A percentile compares a stretch with the other conserved stretches of the same genome.
Evolutionary conservation across 2,888 invertebrate species (phyloP).

Genomic region (Iphiclides podalirius): DNA sequence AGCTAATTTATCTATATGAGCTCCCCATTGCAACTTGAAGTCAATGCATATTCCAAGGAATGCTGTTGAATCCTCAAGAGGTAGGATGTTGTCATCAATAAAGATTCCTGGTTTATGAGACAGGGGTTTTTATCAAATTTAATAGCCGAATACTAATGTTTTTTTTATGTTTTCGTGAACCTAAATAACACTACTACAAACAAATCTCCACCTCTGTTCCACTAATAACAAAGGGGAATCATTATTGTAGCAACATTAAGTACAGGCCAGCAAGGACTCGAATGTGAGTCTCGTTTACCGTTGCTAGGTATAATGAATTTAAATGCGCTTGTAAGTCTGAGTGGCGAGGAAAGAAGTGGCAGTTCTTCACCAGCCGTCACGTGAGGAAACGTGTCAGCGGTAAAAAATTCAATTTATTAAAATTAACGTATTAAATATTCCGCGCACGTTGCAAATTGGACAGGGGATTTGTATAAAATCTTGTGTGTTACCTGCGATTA

Average conservation of each 20-base stretch:
- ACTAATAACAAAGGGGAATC: too few relatives aligned
- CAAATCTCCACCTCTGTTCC: too few relatives aligned
- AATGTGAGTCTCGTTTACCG: slow-evolving; percentile 2
- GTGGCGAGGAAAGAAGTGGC: slow-evolving; percentile 20
- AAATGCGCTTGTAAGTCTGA: slow-evolving; percentile 8
- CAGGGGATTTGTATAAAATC: slow-evolving; percentile 23
- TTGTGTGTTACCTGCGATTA: slow-evolving; percentile 23
- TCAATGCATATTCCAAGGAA: too few relatives aligned
- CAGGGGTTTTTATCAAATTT: too few relatives aligned
- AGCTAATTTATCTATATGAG: too few relatives aligned
- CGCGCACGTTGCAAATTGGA: slow-evolving; percentile 23
- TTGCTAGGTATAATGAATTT: slow-evolving; percentile 18
- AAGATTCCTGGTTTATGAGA: too few relatives aligned
- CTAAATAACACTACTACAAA: too few relatives aligned
- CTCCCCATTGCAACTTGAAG: too few relatives aligned
- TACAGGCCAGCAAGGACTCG: background rate
- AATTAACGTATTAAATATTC: slow-evolving; percentile 21
- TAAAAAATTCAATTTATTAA: slow-evolving; percentile 24
- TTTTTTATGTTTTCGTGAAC: too few relatives aligned
- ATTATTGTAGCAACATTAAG: slow-evolving; percentile 1
- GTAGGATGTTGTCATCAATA: too few relatives aligned
- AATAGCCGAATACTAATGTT: too few relatives aligned
- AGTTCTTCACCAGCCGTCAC: slow-evolving; percentile 21
- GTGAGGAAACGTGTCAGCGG: slow-evolving; percentile 18
- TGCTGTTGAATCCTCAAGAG: too few relatives aligned